Percentiles rank a stretch among this genome's conserved stretches.
phyloP scores from a whole-genome alignment of 2,113 vertebrate species.

The Percopsis transmontana region DNA sequence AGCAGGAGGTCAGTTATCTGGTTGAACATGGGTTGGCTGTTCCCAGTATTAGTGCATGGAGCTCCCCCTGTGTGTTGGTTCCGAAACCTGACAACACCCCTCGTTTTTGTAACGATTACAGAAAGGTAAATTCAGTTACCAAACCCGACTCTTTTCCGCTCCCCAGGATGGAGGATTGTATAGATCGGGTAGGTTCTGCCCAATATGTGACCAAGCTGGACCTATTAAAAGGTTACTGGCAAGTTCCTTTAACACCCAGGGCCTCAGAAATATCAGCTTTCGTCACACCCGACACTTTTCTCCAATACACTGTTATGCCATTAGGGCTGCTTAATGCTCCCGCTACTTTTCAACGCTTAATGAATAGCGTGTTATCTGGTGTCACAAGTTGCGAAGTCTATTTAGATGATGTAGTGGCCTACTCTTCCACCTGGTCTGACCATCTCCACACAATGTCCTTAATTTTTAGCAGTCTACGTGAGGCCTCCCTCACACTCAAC shows the following conservation, averaged over 20 bases:
- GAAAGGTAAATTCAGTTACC: not conserved
- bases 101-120: not conserved
- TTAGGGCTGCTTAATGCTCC: no score
- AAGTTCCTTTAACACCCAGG: not conserved
- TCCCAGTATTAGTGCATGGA: not conserved
- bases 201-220: not conserved
- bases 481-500: no score
- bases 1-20: not conserved
- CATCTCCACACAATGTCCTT: no score
- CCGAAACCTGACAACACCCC: not conserved
- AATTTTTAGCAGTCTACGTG: no score
- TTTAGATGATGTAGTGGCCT: no score
- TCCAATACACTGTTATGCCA: no score
- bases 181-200: not conserved
- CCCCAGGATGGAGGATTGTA: not conserved
- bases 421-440: no score
- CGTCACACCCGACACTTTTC: not conserved
- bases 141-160: not conserved
- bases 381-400: no score
- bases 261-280: slow-evolving; percentile 2
- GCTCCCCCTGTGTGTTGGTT: not conserved
- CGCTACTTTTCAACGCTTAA: no score
- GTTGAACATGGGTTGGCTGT: not conserved
- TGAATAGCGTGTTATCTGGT: no score
- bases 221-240: not conserved